phyloP scores from a whole-genome alignment of 2,888 invertebrate genomes.

The Seladonia tumulorum region DNA sequence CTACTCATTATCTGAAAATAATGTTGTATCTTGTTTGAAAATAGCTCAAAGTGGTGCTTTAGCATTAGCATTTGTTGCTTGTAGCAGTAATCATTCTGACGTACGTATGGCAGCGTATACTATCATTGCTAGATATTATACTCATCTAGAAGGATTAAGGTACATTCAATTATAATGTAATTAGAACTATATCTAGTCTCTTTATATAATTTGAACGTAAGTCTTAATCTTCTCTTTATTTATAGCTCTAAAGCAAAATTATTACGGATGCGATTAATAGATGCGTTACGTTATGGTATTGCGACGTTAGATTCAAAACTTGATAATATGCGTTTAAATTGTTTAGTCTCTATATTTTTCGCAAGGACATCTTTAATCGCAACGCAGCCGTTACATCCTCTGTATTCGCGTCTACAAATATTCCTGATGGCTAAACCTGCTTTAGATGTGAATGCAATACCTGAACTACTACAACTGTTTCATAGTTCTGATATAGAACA shows the following conservation, averaged over 20 bases:
- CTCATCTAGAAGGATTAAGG: slow-evolving; percentile 90
- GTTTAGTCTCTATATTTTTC: slow-evolving; percentile 89
- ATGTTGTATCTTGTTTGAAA: slow-evolving; percentile 89
- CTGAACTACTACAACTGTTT: slow-evolving; percentile 94
- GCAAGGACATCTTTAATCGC: slow-evolving; percentile 89
- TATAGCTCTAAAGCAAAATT: slow-evolving; percentile 87
- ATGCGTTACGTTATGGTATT: slow-evolving; percentile 88
- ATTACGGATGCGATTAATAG: slow-evolving; percentile 89
- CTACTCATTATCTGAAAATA: slow-evolving; percentile 90
- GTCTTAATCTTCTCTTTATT: slow-evolving; percentile 19
- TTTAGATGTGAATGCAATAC: slow-evolving; percentile 92
- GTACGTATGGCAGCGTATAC: slow-evolving; percentile 91
- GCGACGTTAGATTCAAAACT: slow-evolving; percentile 71
- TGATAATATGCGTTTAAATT: slow-evolving; percentile 84
- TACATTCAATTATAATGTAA: slow-evolving; percentile 78
- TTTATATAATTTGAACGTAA: not conserved
- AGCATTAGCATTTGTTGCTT: slow-evolving; percentile 89
- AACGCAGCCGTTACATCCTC: slow-evolving; percentile 90
- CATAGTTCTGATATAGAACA: slow-evolving; percentile 91
- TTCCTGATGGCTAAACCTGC: slow-evolving; percentile 92
- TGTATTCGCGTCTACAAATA: slow-evolving; percentile 92
- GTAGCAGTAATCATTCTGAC: slow-evolving; percentile 88
- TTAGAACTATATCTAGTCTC: not conserved
- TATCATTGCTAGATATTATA: slow-evolving; percentile 90
- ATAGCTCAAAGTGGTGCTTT: slow-evolving; percentile 90